phyloP scores from a whole-genome alignment of 2,888 invertebrate species.

The Pheosia gnoma region DNA sequence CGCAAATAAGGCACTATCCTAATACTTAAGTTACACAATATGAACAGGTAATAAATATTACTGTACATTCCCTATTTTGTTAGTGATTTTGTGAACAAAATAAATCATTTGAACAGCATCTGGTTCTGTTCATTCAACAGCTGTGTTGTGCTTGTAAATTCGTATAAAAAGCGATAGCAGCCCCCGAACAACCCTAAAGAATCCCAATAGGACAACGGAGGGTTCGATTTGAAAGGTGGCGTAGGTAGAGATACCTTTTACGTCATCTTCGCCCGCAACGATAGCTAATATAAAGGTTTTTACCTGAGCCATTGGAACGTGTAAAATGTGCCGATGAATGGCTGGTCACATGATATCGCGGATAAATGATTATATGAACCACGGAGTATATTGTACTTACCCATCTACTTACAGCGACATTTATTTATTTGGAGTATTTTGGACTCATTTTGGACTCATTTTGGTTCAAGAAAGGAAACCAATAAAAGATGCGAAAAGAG shows the following conservation, averaged over 20 bases:
- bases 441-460: too few relatives aligned
- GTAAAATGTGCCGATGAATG: constrained; percentile 28
- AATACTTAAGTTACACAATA: constrained; percentile 23
- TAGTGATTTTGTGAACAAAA: constrained; percentile 31
- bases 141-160: constrained; percentile 45
- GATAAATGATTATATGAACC: too few relatives aligned
- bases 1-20: constrained; percentile 17
- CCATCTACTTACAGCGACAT: too few relatives aligned
- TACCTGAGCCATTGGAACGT: constrained; percentile 48
- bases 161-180: constrained; percentile 48
- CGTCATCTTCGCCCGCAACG: constrained; percentile 38
- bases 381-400: too few relatives aligned
- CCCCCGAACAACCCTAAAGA: constrained; percentile 43
- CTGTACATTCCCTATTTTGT: constrained; percentile 10
- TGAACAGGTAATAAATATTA: constrained; percentile 20
- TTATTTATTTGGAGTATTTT: too few relatives aligned
- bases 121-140: constrained; percentile 59
- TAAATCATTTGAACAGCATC: constrained; percentile 48
- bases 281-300: constrained; percentile 44
- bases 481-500: too few relatives aligned
- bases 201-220: constrained; percentile 56
- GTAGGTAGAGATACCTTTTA: constrained; percentile 41
- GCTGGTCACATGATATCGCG: constrained; percentile 17
- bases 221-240: constrained; percentile 49
- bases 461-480: too few relatives aligned